Evolutionary conservation across 2,888 invertebrate species (phyloP), one percentile per base, ranked within the genome.

Genomic region (Brenthis daphne): DNA sequence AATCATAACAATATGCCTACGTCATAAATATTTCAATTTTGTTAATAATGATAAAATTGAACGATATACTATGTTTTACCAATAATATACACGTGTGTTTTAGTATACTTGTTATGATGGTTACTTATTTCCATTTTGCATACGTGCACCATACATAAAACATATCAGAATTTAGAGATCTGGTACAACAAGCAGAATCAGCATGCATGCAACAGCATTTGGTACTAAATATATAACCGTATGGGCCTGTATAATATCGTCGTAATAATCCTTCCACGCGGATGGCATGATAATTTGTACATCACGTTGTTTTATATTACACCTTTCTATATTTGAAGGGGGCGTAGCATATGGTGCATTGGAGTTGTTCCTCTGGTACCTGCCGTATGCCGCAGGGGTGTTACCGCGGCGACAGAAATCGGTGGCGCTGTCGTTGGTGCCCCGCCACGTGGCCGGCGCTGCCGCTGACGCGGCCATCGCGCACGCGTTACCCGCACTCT

Each of bases 311-410:
- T 64, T 60, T 66, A 53, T 69, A 67, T 65, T 65, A 68, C 55
- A 90, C 92, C 92, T 90, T 81, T 90, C 91, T 72, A 86, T 85
- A 80, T 90, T 90, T 75, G 89, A 85, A 75, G 92, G 91, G 78
- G 91, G 90, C 77, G 92, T 91, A 76, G 90, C 84, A 80, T 88
- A 89, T 72, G 91, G 88, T 77, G 90, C 85, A 75, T 84, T 85
- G 76, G 88, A 82, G 85, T 90, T 88, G 89, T 92, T 89, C 85
- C 91, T 86, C 94, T 94, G 89, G 93, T 94, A 90, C 93, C 94
- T 88, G 93, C 93, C 85, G 93, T 94, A 87, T 73, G 91, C 85
- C 73, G 90, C 89, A 69, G 92, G 93, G 73, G 93, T 93, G 85
- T 88, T 93, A 79, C 92, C 92, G 75, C 92, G 90, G 43, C 92